Evolutionary conservation across 1,140 invertebrate species (phyloP).

Genomic region (Thaumetopoea pityocampa): DNA sequence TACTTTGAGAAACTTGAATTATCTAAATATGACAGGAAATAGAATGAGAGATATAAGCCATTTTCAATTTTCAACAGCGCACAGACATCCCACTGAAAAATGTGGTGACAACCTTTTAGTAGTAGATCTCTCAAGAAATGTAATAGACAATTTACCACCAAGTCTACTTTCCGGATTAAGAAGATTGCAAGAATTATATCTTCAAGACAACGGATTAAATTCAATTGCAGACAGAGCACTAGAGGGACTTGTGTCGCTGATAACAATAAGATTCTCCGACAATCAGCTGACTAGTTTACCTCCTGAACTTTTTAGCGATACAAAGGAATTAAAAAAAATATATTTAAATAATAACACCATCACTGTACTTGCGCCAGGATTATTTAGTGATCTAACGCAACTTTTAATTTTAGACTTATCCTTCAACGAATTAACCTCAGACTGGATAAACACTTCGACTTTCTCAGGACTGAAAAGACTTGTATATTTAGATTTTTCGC

Average conservation of each 20-base stretch:
- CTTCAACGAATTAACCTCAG: constrained; percentile 89
- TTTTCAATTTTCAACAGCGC: constrained; percentile 83
- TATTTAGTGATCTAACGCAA: constrained; percentile 89
- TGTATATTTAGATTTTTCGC: constrained; percentile 87
- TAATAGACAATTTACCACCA: constrained; percentile 86
- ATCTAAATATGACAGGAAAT: constrained; percentile 89
- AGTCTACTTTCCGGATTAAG: constrained; percentile 84
- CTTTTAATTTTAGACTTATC: constrained; percentile 89
- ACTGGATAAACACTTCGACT: constrained; percentile 92
- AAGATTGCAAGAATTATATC: constrained; percentile 79
- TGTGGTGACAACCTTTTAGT: constrained; percentile 84
- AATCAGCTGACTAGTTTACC: constrained; percentile 89
- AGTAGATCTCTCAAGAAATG: constrained; percentile 89
- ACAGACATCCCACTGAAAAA: constrained; percentile 78
- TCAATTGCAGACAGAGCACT: constrained; percentile 89
- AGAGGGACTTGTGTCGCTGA: constrained; percentile 85
- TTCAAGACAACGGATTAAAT: constrained; percentile 83
- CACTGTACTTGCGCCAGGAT: constrained; percentile 88
- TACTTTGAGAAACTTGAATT: constrained; percentile 84
- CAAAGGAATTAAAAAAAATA: constrained; percentile 87
- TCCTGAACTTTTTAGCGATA: constrained; percentile 88
- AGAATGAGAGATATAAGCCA: constrained; percentile 85
- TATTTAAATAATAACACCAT: constrained; percentile 92
- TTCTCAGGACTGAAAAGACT: constrained; percentile 89
- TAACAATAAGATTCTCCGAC: constrained; percentile 86